Evolutionary conservation across 2,888 invertebrate genomes (phyloP).

Genomic region (Xestia sexstrigata): DNA sequence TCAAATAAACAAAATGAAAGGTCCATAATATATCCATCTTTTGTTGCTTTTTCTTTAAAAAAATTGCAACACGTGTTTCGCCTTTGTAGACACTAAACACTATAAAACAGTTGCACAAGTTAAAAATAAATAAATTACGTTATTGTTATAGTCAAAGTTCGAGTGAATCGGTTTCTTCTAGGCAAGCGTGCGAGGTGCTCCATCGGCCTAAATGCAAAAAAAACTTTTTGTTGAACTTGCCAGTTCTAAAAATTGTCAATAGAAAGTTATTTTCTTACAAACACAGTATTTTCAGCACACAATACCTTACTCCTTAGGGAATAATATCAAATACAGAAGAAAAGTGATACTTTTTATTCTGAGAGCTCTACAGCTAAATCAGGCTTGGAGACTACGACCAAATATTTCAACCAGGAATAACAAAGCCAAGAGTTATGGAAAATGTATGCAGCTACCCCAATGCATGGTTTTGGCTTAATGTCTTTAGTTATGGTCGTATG

Average conservation of each 20-base stretch:
- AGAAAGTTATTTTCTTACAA: neutral
- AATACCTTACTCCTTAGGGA: conserved; percentile 1
- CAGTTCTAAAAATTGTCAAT: too few species aligned
- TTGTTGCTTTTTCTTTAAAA: neutral
- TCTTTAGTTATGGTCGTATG: conserved; percentile 50
- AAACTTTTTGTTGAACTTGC: too few species aligned
- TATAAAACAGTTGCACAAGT: neutral
- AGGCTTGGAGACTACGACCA: conserved; percentile 13
- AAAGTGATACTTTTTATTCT: conserved; percentile 32
- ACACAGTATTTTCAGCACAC: neutral
- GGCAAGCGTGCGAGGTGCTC: too few species aligned
- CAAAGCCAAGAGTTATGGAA: conserved; percentile 52
- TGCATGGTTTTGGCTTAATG: conserved; percentile 50
- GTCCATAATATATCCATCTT: neutral
- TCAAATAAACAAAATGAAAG: neutral
- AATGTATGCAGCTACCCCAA: conserved; percentile 57
- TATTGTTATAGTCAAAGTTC: too few species aligned
- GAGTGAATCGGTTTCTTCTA: too few species aligned
- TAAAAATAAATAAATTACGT: neutral
- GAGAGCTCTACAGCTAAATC: conserved; percentile 35
- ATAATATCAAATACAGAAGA: conserved; percentile 15
- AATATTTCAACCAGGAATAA: conserved; percentile 50
- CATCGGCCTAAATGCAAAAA: too few species aligned
- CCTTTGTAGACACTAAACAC: neutral
- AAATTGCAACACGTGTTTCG: neutral